A percentile compares a stretch with the other conserved stretches of the same genome.
Conservation (phyloP, 2,888 invertebrate genomes). For the Caradrina clavipalpis region DNA sequence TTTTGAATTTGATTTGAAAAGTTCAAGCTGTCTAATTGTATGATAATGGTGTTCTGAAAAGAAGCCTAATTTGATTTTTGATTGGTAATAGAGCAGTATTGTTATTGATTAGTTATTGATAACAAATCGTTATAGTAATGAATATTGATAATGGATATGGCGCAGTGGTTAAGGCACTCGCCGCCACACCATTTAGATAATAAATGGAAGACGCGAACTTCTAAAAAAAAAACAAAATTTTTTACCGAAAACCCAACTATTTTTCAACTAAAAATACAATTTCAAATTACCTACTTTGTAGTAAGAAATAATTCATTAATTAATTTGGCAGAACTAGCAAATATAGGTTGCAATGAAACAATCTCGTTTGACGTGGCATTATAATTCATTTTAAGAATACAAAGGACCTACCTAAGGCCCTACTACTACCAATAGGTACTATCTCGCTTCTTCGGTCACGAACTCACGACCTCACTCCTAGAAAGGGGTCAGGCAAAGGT, state of each 20-base stretch:
- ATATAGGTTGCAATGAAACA: too few relatives aligned
- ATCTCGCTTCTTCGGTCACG: slow-evolving; percentile 1
- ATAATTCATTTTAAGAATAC: not conserved
- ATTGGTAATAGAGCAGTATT: slow-evolving; percentile 2
- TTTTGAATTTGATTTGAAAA: slow-evolving; percentile 52
- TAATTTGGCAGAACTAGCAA: too few relatives aligned
- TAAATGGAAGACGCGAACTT: too few relatives aligned
- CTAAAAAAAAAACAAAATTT: too few relatives aligned
- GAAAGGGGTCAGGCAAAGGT: not conserved
- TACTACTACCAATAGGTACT: not conserved
- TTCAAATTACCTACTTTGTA: too few relatives aligned
- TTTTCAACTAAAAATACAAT: too few relatives aligned
- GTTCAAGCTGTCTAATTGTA: slow-evolving; percentile 29
- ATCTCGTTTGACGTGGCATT: too few relatives aligned
- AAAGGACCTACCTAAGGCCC: not conserved
- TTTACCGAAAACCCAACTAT: too few relatives aligned
- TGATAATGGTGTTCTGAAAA: slow-evolving; percentile 18
- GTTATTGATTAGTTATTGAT: not conserved
- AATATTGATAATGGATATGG: not conserved
- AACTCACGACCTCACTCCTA: slow-evolving; percentile 23
- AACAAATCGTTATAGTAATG: not conserved
- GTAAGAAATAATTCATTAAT: too few relatives aligned
- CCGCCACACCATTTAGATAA: too few relatives aligned
- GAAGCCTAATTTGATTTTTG: slow-evolving; percentile 32
- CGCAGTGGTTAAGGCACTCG: too few relatives aligned